phyloP scores from a whole-genome alignment of 2,797 vertebrate genomes.

The Syngnathus acus region DNA sequence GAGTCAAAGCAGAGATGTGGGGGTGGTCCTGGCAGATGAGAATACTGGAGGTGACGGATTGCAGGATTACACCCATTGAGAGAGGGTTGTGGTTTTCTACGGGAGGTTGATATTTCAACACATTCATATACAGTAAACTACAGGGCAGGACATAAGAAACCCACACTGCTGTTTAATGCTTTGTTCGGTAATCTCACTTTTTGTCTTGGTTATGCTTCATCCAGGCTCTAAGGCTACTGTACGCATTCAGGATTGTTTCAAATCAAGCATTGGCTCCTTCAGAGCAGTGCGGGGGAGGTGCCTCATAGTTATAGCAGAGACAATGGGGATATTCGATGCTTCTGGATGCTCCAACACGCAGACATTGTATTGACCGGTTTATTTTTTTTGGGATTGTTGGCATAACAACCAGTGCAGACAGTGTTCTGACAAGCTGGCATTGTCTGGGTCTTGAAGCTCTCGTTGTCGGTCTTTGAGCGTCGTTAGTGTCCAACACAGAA shows the following conservation, averaged over 20 bases:
- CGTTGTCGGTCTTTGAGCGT: neutral
- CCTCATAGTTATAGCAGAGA: neutral
- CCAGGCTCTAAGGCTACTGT: neutral
- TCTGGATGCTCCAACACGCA: neutral
- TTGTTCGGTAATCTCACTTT: neutral
- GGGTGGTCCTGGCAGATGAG: conserved; percentile 27
- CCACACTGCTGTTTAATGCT: neutral
- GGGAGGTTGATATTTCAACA: conserved; percentile 11
- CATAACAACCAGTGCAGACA: neutral
- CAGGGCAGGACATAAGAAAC: neutral
- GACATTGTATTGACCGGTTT: neutral
- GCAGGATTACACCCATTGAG: conserved; percentile 20
- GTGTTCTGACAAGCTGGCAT: neutral
- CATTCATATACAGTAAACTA: neutral
- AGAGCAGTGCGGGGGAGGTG: neutral
- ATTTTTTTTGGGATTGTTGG: neutral
- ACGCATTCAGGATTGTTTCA: neutral
- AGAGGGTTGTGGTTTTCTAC: conserved; percentile 12
- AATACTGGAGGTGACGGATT: conserved; percentile 9
- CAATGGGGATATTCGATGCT: neutral
- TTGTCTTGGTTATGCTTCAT: neutral
- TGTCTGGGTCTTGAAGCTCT: neutral
- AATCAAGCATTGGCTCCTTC: neutral
- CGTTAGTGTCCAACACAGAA: neutral
- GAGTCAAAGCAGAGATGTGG: conserved; percentile 28